Conservation (phyloP, 2,797 vertebrate species). For the Furcifer pardalis region DNA sequence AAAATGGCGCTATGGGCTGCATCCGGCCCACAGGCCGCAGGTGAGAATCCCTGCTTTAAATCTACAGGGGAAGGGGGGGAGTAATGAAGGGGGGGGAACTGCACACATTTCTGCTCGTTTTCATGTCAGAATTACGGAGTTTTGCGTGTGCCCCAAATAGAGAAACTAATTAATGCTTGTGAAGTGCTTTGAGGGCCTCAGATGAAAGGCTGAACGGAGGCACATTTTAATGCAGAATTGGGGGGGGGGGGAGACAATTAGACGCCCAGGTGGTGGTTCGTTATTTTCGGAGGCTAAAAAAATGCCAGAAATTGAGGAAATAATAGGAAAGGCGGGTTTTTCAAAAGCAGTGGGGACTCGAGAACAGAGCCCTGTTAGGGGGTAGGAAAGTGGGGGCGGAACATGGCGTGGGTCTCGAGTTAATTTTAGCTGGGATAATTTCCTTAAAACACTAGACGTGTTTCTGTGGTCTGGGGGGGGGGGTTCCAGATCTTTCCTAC, state of each 20-base stretch:
- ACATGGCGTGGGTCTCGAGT: too few species aligned
- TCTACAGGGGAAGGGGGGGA: constrained; percentile 29
- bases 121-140: too few species aligned
- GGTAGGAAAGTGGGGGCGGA: fast-evolving
- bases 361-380: background rate
- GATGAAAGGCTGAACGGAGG: constrained; percentile 59
- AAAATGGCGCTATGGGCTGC: too few species aligned
- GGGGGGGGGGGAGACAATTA: constrained; percentile 45
- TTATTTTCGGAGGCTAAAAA: background rate
- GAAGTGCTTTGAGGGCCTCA: constrained; percentile 53
- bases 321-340: background rate
- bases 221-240: constrained; percentile 60
- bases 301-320: background rate
- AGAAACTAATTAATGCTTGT: constrained; percentile 62
- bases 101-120: too few species aligned
- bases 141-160: too few species aligned
- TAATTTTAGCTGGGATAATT: too few species aligned
- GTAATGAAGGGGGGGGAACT: too few species aligned
- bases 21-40: too few species aligned
- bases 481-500: background rate
- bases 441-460: background rate
- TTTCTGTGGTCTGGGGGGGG: background rate
- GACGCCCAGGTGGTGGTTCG: constrained; percentile 16
- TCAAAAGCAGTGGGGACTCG: background rate
- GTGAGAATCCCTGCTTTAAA: too few species aligned